Base-by-base conservation (phyloP, 2,797 vertebrate species). In the Acanthopagrus latus region DNA sequence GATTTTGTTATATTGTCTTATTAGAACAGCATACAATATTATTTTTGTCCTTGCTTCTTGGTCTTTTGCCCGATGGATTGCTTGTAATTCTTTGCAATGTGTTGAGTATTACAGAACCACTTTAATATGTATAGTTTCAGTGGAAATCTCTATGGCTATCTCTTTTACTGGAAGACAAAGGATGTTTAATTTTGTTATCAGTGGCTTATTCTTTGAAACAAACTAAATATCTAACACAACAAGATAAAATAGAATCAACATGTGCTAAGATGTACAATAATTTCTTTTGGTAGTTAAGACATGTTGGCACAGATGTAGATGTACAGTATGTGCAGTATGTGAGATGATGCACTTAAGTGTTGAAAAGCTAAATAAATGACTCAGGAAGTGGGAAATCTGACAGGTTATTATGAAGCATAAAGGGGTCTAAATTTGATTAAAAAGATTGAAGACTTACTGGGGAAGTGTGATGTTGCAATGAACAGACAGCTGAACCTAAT, bases 281-380 rank as follows among this genome's bases (percentile, higher is more conserved):
- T 23, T 38, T 71, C 0, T 65, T 65, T 47, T 44, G 21, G 2
- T 9, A 9, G 2, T 38, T 33, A 46, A 44, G 20, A 55, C 23
- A 41, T 23, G 17, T 27, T 76, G 55, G 64, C 29, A 73, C 7
- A 1, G 1, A 2, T 54, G 5, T 11, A 46, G 17, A 63, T 66
- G 1, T 51, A 67, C 65, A 80, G 16, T 57, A 18, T 84, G 62
- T 69, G 18, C 50, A 33, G 33, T 33, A 33, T 33, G 33, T 33
- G 33, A 8, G 33, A 33, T 7, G 33, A 33, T 27, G 2, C 17
- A 33, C 41, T 74, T 23, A 60, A 27, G 25, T 33, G 7, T 25
- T 57, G 4, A 38, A 20, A 64, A 48, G 21, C 7, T 11, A 20
- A 47, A 50, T 10, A 21, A 52, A 46, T 17, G 33, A 23, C 13